These are phyloP conservation scores for Clarias laeviceps DNA, from an alignment of 2,797 vertebrate species.

Conservation along the genomic window DNA sequence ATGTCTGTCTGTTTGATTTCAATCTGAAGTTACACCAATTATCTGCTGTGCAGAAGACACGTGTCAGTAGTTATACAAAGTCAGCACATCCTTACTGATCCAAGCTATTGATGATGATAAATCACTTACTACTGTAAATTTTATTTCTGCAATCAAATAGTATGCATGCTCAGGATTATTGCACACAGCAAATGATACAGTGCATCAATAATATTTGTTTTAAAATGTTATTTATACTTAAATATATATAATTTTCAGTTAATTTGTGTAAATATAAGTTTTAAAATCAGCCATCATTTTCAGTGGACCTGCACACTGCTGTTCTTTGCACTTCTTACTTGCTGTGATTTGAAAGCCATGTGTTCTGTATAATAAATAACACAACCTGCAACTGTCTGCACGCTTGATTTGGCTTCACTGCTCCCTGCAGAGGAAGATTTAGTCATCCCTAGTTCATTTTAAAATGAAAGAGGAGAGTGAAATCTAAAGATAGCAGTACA, in stretches of 20 bases:
- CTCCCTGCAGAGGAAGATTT: not conserved
- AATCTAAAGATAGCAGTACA: not conserved
- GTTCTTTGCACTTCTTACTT: not conserved
- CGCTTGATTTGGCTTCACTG: not conserved
- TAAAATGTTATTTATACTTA: too few species aligned
- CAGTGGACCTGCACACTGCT: constrained; percentile 12
- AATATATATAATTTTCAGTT: too few species aligned
- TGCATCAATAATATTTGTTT: not conserved
- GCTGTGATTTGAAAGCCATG: not conserved
- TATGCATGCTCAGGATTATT: not conserved
- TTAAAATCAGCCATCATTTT: not conserved
- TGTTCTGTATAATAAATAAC: not conserved
- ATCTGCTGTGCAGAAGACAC: constrained; percentile 42
- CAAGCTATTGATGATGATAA: not conserved
- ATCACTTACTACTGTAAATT: not conserved
- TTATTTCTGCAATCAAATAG: not conserved
- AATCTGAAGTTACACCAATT: constrained; percentile 25
- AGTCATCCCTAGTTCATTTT: not conserved
- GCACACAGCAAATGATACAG: not conserved
- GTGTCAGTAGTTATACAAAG: constrained; percentile 17
- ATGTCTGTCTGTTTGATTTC: not conserved
- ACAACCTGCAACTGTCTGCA: not conserved
- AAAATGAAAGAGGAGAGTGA: not conserved
- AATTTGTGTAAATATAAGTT: not conserved
- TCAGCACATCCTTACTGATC: not conserved